Evolutionary conservation across 2,888 invertebrate genomes (phyloP), one percentile per base, ranked within the genome.

Genomic region (Harpagoxenus sublaevis): DNA sequence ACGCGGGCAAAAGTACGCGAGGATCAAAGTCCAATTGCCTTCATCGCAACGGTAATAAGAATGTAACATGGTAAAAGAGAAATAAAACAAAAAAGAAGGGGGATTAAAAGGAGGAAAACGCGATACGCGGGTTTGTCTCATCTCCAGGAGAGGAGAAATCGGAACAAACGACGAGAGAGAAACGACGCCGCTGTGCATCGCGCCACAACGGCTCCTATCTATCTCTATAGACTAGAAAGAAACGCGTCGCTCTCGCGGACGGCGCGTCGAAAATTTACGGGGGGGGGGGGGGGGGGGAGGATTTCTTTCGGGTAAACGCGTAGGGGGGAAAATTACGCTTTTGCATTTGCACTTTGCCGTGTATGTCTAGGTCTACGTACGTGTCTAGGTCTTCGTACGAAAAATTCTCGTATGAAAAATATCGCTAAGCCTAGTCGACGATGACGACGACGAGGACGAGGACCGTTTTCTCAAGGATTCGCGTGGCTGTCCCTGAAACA

Each of bases 161-260:
- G 82, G 85, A 84, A 77, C 60, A 60, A 90, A 86, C 73, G 75
- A 82, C 74, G 82, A 87, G 84, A 86, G 82, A 85, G 85, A 89
- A 89, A 89, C 83, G 86, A 85, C 82, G 84, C 84, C 86, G 83
- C 73, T 86, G 83, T 75, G 68, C 70, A 83, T 74, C 39, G 39
- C 63, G 84, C 83, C 86, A 83, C 89, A 89, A 90, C 91, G 90
- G 89, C 91, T 92, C 90, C 90, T 89, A 89, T 92, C 92, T 89
- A 92, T 92, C 92, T 92, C 92, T 93, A 93, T 93, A 93, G 94
- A 94, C 94, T 94, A 94, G 94, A 94, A 93, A 92, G 92, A 92
- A 90, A 89, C 92, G 91, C 89, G 91, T 84, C 89, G 87, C 87
- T 79, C 31, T 66, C 66, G 60, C 57, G 63, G 77, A 15, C 35